Conservation (phyloP, 2,797 vertebrate species). For the Scolopax rusticola region DNA sequence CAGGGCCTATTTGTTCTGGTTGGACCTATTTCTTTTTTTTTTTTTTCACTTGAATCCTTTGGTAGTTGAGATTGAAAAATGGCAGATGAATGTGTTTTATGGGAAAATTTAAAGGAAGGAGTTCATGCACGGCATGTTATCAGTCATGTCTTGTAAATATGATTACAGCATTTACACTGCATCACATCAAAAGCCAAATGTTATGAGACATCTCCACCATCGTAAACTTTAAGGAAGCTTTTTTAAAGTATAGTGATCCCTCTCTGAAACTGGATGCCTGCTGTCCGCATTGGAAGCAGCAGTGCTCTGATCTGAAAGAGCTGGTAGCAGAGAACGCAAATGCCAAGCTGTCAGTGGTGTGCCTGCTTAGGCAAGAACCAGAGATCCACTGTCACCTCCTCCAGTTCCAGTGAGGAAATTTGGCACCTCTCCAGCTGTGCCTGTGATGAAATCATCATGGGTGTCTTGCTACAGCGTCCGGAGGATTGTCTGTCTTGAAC, state of each 20-base stretch:
- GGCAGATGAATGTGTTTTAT: neutral
- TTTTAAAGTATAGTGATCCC: neutral
- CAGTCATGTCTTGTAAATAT: conserved; percentile 31
- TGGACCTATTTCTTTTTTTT: neutral
- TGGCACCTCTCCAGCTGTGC: neutral
- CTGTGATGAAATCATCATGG: neutral
- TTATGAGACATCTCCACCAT: neutral
- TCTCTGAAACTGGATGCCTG: conserved; percentile 6
- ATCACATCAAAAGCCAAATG: conserved; percentile 47
- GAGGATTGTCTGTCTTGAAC: neutral
- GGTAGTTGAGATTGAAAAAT: neutral
- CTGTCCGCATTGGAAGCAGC: neutral
- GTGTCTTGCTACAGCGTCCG: neutral
- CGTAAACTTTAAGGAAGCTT: neutral
- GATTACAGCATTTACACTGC: conserved; percentile 14
- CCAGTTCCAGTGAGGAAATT: neutral
- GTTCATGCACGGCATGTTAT: neutral
- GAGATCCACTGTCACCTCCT: neutral
- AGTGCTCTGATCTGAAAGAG: neutral
- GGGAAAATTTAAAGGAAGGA: conserved; percentile 18
- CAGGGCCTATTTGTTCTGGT: neutral
- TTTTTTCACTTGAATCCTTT: neutral
- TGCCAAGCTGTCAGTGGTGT: neutral
- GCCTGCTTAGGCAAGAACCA: neutral
- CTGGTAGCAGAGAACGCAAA: neutral